Conservation (phyloP, 2,888 invertebrate species). For the Nasonia oneida region DNA sequence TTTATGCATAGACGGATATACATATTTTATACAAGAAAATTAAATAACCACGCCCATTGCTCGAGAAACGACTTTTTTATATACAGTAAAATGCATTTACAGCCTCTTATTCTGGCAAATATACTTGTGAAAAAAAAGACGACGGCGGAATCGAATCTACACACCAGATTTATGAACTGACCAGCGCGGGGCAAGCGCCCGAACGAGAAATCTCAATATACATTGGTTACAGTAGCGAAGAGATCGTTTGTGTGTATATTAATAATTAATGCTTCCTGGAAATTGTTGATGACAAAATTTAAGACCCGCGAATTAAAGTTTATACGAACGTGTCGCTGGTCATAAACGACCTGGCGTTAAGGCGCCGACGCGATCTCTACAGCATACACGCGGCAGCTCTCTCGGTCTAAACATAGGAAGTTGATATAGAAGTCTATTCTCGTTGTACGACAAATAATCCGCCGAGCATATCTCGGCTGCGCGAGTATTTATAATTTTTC, state of each 20-base stretch:
- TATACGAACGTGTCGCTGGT: slow-evolving; percentile 60
- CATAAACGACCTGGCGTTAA: slow-evolving; percentile 59
- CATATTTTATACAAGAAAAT: not conserved
- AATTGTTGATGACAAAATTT: slow-evolving; percentile 59
- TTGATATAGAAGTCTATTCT: slow-evolving; percentile 77
- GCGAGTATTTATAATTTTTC: slow-evolving; percentile 48
- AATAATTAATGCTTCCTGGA: slow-evolving; percentile 57
- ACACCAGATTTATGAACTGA: not conserved
- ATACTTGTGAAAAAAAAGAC: not conserved
- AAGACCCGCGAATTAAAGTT: slow-evolving; percentile 61
- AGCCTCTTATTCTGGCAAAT: not conserved
- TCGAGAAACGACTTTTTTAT: not conserved
- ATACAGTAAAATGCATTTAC: not conserved
- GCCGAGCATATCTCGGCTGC: slow-evolving; percentile 58
- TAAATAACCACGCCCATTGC: not conserved
- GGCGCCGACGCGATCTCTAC: slow-evolving; percentile 60
- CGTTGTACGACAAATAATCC: slow-evolving; percentile 73
- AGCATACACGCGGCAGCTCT: not conserved
- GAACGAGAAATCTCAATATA: not conserved
- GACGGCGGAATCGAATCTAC: not conserved
- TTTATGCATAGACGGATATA: not conserved
- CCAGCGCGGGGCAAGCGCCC: not conserved
- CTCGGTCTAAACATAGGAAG: slow-evolving; percentile 74
- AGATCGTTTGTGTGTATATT: slow-evolving; percentile 11
- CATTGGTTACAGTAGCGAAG: not conserved